These are phyloP conservation scores for Ephestia elutella DNA, from an alignment of 1,140 invertebrate species.

Conservation along the genomic window DNA sequence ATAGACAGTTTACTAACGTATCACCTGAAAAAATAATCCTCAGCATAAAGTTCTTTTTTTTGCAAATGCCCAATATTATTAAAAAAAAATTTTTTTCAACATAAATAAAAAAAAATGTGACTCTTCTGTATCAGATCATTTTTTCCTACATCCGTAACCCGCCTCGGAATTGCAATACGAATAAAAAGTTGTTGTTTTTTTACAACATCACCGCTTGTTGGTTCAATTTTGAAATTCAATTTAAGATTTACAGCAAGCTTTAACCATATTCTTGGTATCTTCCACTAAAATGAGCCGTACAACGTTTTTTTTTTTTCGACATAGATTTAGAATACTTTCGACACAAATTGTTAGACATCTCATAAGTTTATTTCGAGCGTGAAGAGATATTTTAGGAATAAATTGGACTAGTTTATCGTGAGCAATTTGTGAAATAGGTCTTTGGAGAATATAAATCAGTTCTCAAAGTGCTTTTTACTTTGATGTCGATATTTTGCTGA, in stretches of 20 bases:
- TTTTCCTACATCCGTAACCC: neutral
- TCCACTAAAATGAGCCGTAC: conserved; percentile 4
- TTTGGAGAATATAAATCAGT: no score
- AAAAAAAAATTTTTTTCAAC: no score
- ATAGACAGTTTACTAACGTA: no score
- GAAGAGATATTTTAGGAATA: neutral
- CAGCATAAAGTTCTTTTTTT: no score
- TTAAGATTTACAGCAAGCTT: conserved; percentile 23
- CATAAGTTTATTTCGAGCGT: neutral
- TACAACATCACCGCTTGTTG: conserved; percentile 23
- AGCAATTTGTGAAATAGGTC: neutral
- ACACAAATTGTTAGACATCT: conserved; percentile 1
- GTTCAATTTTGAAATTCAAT: conserved; percentile 33
- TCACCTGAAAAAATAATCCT: no score
- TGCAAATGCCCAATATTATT: no score
- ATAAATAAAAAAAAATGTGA: no score
- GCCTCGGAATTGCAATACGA: conserved; percentile 17
- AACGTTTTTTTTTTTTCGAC: neutral
- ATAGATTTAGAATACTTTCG: neutral
- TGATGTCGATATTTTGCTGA: no score
- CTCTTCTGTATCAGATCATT: no score
- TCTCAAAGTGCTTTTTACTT: no score
- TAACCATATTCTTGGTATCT: conserved; percentile 5
- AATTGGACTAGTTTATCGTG: neutral
- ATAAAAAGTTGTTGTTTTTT: conserved; percentile 25